Base-by-base conservation (phyloP, 2,113 vertebrate genomes). In the Cichladusa arquata region DNA sequence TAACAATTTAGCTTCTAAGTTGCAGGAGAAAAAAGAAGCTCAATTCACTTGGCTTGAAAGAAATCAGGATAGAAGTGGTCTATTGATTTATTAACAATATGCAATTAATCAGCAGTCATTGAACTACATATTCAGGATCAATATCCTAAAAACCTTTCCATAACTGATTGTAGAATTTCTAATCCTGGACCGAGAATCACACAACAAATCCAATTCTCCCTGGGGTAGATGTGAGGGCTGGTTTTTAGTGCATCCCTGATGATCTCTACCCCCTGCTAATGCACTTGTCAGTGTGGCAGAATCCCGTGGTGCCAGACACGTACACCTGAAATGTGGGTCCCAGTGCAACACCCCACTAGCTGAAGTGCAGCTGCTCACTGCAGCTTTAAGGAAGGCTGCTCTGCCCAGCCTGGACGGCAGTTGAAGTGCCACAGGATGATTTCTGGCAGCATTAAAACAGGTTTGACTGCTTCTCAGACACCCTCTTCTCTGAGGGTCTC, bases 231-330 rank as follows among this genome's bases (percentile, higher is more conserved):
- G 3, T 28, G 7, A 8, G 5, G 50, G 9, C 16, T 61, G 42
- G 0, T 5, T 53, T 12, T 74, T n/a, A 58, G 9, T 38, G 9
- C 10, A 25, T 40, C 5, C 2, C 13, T 65, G n/a, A 19, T 70
- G 24, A 53, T 9, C 25, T 15, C 62, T 36, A 24, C 6, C 42
- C 8, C 10, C 6, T 28, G 17, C 3, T 51, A 38, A 47, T 7
- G 17, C 12, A 26, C 40, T 64, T 0, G 0, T 6, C 28, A 25
- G 22, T 57, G 31, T 19, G 22, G 50, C 8, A 47, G 18, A 26
- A 66, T 20, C 3, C 7, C 10, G 8, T 3, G 44, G 19, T 24
- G 19, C 13, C 19, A 51, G 22, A 58, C 12, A 40, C 0, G 0
- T 5, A 11, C 24, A 61, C 7, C 19, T 40, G 38, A 62, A 23